Evolutionary conservation across 1,140 invertebrate genomes (phyloP).

Genomic region (Telenomus remus): DNA sequence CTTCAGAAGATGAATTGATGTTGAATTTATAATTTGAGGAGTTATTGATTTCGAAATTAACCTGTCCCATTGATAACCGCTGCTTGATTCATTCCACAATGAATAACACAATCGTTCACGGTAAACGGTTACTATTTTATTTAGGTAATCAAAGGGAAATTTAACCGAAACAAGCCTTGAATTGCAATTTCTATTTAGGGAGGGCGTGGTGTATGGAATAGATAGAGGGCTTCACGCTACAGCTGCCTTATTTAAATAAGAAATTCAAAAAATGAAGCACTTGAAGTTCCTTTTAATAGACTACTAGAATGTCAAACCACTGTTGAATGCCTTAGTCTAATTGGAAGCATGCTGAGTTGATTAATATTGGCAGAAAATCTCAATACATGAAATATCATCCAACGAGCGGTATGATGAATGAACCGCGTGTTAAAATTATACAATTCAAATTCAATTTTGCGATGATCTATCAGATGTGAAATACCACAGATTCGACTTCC

Average conservation of each 20-base stretch:
- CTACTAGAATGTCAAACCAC: background rate
- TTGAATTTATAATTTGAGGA: slow-evolving; percentile 5
- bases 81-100: background rate
- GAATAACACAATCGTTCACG: background rate
- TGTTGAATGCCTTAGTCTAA: background rate
- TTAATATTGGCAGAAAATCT: too few relatives aligned
- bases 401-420: too few relatives aligned
- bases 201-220: slow-evolving; percentile 4
- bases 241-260: slow-evolving; percentile 13
- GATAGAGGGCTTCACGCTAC: slow-evolving; percentile 6
- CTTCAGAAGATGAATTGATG: slow-evolving; percentile 9
- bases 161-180: slow-evolving; percentile 2
- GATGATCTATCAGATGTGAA: too few relatives aligned
- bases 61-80: too few relatives aligned
- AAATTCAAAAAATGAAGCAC: slow-evolving; percentile 15
- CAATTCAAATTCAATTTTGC: too few relatives aligned
- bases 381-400: too few relatives aligned
- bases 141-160: background rate
- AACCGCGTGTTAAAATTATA: too few relatives aligned
- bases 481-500: too few relatives aligned
- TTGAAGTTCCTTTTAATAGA: slow-evolving; percentile 15
- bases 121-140: background rate
- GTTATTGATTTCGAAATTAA: slow-evolving; percentile 8
- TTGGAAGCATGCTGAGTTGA: background rate
- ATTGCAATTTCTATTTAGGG: slow-evolving; percentile 7